Conservation (phyloP, 2,797 vertebrate genomes). For the Dicrostonyx torquatus region DNA sequence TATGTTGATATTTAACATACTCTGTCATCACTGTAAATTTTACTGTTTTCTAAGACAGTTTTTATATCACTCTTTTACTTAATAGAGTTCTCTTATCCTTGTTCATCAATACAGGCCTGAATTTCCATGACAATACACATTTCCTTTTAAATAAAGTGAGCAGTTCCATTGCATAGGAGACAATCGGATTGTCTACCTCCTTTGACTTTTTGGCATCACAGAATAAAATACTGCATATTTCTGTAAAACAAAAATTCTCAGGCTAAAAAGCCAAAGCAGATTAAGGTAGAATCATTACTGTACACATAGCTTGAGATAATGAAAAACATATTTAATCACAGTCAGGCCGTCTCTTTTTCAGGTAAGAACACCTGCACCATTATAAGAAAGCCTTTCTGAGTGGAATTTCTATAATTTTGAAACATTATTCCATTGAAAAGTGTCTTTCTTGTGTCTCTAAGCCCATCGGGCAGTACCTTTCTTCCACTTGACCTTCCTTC, state of each 20-base stretch:
- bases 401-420: constrained; percentile 57
- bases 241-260: constrained; percentile 66
- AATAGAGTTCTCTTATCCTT: constrained; percentile 64
- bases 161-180: constrained; percentile 56
- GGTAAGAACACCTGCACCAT: neutral
- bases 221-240: constrained; percentile 56
- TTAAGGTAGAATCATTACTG: constrained; percentile 73
- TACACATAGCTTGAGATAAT: constrained; percentile 58
- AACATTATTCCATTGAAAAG: constrained; percentile 57
- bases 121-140: constrained; percentile 78
- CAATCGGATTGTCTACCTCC: constrained; percentile 66
- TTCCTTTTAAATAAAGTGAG: constrained; percentile 79
- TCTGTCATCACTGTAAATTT: constrained; percentile 20
- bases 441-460: constrained; percentile 54
- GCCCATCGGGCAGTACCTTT: constrained; percentile 3
- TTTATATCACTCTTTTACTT: constrained; percentile 39
- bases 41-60: neutral
- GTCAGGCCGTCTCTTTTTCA: constrained; percentile 27
- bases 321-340: constrained; percentile 70
- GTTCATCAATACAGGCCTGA: constrained; percentile 70
- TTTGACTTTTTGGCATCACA: constrained; percentile 68
- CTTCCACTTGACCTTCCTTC: constrained; percentile 59
- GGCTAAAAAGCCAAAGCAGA: constrained; percentile 44
- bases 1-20: neutral
- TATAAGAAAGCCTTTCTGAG: constrained; percentile 9